Evolutionary conservation across 2,888 invertebrate species (phyloP), one percentile per base, ranked within the genome.

Genomic region (Pammene aurita): DNA sequence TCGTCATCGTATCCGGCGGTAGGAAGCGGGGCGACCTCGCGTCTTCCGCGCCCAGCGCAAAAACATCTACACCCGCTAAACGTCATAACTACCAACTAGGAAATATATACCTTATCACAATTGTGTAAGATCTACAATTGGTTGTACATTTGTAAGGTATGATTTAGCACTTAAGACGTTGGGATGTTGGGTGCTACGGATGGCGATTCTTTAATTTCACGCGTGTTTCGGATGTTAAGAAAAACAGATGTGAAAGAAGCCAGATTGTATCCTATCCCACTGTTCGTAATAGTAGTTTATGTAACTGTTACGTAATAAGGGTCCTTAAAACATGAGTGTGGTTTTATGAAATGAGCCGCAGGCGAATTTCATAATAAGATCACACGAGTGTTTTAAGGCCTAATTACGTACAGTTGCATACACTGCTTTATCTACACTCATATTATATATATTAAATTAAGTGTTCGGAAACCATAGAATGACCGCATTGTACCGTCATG

Each of bases 11-110:
- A 73, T 75, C 72, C 72, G 73, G 44, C 73, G 72, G 76, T 77
- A 79, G 86, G 86, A 86, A 85, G 65, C 60, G 65, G 66, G 56
- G 71, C 73, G 83, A 70, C 84, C 84, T 85, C 81, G 84, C 74
- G 74, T 65, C 84, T 86, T 86, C 87, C 86, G 87, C 50, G 41
- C 41, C 26, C 77, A 69, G 57, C 66, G 73, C 79, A 83, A 84
- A 84, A 84, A 83, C 80, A 73, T 66, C 35, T 26, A 63, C 66
- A 74, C 67, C 73, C 73, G 74, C 70, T 75, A 78, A 78, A 78
- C 78, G 75, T 72, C 77, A 74, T 73, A 62, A 62, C 38, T 6
- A 10, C 50, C 58, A 58, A 34, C 44, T 7, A 55, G 14, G 26
- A n/a, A 44, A 44, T n/a, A 34, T 34, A n/a, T 14, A 34, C 42